These are phyloP conservation scores for Pharmacophagus antenor DNA, from an alignment of 2,888 invertebrate genomes.

Conservation along the genomic window DNA sequence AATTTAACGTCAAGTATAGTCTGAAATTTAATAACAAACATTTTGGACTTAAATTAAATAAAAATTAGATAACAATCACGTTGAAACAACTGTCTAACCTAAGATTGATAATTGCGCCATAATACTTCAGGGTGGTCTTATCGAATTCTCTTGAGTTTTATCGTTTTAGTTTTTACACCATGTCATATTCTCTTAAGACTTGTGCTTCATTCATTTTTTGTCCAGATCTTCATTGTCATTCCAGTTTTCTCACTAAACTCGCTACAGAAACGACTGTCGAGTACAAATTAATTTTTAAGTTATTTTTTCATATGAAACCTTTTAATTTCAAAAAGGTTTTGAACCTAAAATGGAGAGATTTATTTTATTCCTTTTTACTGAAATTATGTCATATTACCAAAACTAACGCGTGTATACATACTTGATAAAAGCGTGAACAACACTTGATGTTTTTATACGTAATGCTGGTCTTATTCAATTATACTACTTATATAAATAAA, in stretches of 20 bases:
- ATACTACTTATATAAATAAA: too few relatives aligned
- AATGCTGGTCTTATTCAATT: too few relatives aligned
- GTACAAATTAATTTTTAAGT: background rate
- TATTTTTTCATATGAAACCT: background rate
- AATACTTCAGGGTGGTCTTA: conserved; percentile 16
- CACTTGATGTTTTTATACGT: too few relatives aligned
- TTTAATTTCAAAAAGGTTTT: background rate
- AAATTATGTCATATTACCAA: too few relatives aligned
- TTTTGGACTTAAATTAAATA: background rate
- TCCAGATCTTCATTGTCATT: conserved; percentile 2
- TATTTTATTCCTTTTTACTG: too few relatives aligned
- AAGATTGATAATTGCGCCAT: conserved; percentile 11
- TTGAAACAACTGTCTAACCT: conserved; percentile 9
- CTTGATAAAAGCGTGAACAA: too few relatives aligned
- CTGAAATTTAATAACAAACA: background rate
- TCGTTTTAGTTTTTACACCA: conserved; percentile 18
- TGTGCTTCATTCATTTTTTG: conserved; percentile 6
- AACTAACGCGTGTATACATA: too few relatives aligned
- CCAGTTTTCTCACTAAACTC: conserved; percentile 10
- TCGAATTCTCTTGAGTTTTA: conserved; percentile 12
- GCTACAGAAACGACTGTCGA: background rate
- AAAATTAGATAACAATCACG: conserved; percentile 1
- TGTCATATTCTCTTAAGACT: conserved; percentile 8
- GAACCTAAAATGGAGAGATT: too few relatives aligned
- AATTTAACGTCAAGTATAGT: background rate